Evolutionary conservation across 2,113 vertebrate species (phyloP).

Genomic region (Tupaia chinensis): DNA sequence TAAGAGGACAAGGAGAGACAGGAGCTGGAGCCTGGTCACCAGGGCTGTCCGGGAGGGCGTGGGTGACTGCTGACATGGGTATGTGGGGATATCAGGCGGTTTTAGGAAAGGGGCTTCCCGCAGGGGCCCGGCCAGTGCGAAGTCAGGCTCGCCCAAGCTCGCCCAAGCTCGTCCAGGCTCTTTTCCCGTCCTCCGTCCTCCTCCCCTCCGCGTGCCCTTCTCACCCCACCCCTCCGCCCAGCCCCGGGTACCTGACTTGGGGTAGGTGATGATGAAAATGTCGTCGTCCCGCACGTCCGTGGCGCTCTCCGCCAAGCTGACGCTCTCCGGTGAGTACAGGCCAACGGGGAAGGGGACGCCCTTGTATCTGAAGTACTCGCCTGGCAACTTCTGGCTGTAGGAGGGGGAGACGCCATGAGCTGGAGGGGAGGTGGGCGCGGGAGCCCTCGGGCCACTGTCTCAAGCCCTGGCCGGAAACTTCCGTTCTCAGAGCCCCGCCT

Average conservation of each 20-base stretch:
- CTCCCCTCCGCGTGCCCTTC: accelerated
- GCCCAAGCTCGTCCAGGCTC: background rate
- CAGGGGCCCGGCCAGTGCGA: background rate
- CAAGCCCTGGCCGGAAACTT: no score
- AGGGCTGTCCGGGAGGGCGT: background rate
- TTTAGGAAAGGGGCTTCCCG: background rate
- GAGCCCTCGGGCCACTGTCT: background rate
- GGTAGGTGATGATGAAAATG: slow-evolving; percentile 84
- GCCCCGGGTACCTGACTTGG: slow-evolving; percentile 81
- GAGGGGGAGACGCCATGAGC: background rate
- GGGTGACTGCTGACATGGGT: background rate
- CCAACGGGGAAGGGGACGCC: slow-evolving; percentile 78
- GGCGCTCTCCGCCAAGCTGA: slow-evolving; percentile 72
- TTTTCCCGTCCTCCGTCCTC: accelerated
- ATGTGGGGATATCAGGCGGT: no score
- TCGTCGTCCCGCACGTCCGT: slow-evolving; percentile 79
- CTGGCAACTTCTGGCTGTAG: slow-evolving; percentile 66
- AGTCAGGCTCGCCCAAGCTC: background rate
- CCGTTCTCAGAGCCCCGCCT: background rate
- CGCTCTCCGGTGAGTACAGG: slow-evolving; percentile 72
- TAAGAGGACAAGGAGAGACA: background rate
- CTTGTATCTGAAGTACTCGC: slow-evolving; percentile 83
- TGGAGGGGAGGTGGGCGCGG: accelerated
- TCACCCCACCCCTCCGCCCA: accelerated
- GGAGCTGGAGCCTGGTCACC: accelerated